Base-by-base conservation (phyloP, 2,113 vertebrate genomes). In the Anthoscopus minutus region DNA sequence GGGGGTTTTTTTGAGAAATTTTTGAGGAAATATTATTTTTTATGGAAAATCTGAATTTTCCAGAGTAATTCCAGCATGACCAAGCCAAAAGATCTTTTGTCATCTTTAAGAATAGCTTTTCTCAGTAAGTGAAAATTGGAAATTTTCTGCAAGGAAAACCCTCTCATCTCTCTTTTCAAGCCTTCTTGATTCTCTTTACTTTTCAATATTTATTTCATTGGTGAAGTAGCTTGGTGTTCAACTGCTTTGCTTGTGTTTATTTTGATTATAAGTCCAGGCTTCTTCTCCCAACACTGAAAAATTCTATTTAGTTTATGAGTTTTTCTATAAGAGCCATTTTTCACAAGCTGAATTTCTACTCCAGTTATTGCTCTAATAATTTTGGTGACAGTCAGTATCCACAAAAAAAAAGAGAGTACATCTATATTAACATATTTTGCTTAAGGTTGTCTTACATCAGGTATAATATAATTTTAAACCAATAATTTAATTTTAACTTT, bases 331-430 rank as follows among this genome's bases (percentile, higher is more conserved):
- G 62, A 62, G 44, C 28, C 14, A 18, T 42, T 93, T 81, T 82
- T 72, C 37, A 61, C 37, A 85, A 80, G 37, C 10, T 92, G 61
- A 94, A 54, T 88, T 82, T 89, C 35, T 93, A 78, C 47, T 88
- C 58, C 54, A 89, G 64, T 93, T 97, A 97, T 96, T 97, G 94
- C 94, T 97, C 56, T 58, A 88, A 85, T 79, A 88, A 50, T 64
- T 69, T 53, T 74, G 54, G 31, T 54, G 61, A 27, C 4, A 62
- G 45, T 51, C 12, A 57, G 12, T 89, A 67, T 93, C 25, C 50
- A 48, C 56, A 80, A 56, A 18, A 45, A 38, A 42, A 51, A 38
- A 66, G 80, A 61, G 50, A 51, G 22, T 57, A 76, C 30, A 56
- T 19, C 35, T 76, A 23, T 28, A 35, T 31, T 66, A 65, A 79